These are phyloP conservation scores for Cryptoprocta ferox DNA, from an alignment of 2,797 vertebrate genomes.

Conservation along the genomic window DNA sequence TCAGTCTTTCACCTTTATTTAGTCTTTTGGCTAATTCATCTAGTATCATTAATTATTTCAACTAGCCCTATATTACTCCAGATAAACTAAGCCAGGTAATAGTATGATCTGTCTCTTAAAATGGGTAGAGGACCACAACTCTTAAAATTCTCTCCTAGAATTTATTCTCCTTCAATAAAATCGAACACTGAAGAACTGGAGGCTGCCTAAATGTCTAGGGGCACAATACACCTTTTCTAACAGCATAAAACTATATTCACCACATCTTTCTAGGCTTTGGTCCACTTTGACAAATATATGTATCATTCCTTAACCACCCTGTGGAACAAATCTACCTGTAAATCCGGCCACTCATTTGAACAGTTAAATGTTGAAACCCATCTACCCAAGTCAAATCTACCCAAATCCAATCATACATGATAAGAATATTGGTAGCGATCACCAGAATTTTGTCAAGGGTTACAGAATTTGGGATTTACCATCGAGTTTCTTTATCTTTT, in stretches of 20 bases:
- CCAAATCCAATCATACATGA: neutral
- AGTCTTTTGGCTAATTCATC: neutral
- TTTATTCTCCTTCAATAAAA: conserved; percentile 34
- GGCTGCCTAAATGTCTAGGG: neutral
- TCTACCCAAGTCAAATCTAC: neutral
- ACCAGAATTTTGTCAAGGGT: conserved; percentile 31
- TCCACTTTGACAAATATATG: neutral
- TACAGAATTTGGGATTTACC: conserved; percentile 32
- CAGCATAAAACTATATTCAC: neutral
- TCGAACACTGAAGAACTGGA: neutral
- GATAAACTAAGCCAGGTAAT: neutral
- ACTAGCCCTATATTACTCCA: neutral
- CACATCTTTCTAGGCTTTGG: neutral
- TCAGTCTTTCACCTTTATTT: conserved; percentile 20
- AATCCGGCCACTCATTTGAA: neutral
- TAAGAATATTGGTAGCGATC: neutral
- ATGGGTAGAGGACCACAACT: neutral
- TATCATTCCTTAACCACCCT: neutral
- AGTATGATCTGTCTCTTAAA: neutral
- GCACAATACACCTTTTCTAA: neutral
- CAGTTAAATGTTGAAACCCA: neutral
- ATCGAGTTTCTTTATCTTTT: conserved; percentile 41
- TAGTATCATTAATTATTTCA: neutral
- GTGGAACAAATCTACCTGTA: conserved; percentile 34
- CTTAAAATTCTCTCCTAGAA: conserved; percentile 34